These are phyloP conservation scores for Myopa testacea DNA, from an alignment of 2,888 invertebrate genomes.

Conservation along the genomic window DNA sequence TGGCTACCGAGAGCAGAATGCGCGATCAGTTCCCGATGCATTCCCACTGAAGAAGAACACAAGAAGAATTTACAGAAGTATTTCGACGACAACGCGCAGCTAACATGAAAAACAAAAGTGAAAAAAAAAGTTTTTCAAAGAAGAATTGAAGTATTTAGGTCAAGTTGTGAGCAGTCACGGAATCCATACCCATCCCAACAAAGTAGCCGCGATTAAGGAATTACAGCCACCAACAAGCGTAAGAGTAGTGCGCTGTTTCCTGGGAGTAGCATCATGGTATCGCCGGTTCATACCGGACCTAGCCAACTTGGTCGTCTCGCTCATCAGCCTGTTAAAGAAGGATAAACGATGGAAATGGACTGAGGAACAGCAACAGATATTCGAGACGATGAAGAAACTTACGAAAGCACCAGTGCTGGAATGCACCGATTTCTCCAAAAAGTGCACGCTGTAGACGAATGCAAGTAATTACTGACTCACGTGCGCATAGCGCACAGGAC, in stretches of 20 bases:
- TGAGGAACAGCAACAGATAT: conserved; percentile 29
- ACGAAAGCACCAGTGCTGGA: conserved; percentile 24
- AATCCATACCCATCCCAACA: conserved; percentile 25
- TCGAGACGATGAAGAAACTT: conserved; percentile 15
- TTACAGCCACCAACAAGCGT: conserved; percentile 12
- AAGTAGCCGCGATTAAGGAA: conserved; percentile 25
- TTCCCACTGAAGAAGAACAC: too few species aligned
- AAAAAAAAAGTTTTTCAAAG: conserved; percentile 28
- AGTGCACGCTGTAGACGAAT: conserved; percentile 37
- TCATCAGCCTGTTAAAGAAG: conserved; percentile 39
- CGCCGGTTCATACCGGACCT: conserved; percentile 38
- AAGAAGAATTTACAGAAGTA: conserved; percentile 6
- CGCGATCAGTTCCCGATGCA: too few species aligned
- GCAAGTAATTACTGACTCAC: conserved; percentile 21
- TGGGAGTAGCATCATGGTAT: conserved; percentile 18
- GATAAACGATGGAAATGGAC: conserved; percentile 37
- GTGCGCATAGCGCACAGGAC: conserved; percentile 26
- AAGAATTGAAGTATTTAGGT: conserved; percentile 1
- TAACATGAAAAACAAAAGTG: conserved; percentile 15
- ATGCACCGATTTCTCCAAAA: conserved; percentile 17
- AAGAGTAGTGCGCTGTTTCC: neutral
- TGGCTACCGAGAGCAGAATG: too few species aligned
- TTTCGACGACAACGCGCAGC: conserved; percentile 24
- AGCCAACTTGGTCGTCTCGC: neutral
- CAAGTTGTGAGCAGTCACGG: conserved; percentile 24